Evolutionary conservation across 1,140 invertebrate species (phyloP).

Genomic region (Diorhabda carinulata): DNA sequence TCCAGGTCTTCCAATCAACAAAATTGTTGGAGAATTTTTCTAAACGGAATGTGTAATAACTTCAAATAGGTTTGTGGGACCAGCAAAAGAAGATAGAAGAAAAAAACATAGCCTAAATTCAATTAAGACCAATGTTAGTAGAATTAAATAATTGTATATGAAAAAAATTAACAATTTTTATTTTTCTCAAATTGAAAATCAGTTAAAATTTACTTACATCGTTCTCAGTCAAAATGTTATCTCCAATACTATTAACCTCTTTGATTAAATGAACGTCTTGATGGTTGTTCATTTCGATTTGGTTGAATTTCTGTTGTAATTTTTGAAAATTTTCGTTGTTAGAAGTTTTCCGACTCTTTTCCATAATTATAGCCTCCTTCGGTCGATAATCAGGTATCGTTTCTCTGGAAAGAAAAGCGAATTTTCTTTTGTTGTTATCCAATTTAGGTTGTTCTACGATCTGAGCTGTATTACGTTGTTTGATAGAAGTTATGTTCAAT

Average conservation of each 20-base stretch:
- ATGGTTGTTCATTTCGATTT: conserved; percentile 47
- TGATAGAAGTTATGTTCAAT: conserved; percentile 66
- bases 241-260: conserved; percentile 51
- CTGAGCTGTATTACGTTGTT: conserved; percentile 46
- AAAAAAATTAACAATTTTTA: not conserved
- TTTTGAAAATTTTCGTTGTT: conserved; percentile 72
- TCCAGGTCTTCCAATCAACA: too few relatives aligned
- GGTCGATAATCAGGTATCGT: conserved; percentile 81
- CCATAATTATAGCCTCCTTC: conserved; percentile 48
- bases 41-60: too few relatives aligned
- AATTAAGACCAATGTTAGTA: too few relatives aligned
- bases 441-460: conserved; percentile 39
- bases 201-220: conserved; percentile 47
- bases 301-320: conserved; percentile 69
- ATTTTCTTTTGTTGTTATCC: conserved; percentile 78
- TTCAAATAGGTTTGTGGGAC: too few relatives aligned
- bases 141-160: too few relatives aligned
- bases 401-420: conserved; percentile 76
- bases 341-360: conserved; percentile 61
- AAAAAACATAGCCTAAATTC: too few relatives aligned
- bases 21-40: too few relatives aligned
- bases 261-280: conserved; percentile 54
- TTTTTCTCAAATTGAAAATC: not conserved
- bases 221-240: conserved; percentile 55
- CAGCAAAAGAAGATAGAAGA: too few relatives aligned